Conservation (phyloP, 2,888 invertebrate species). For the Drosophila peninsularis region DNA sequence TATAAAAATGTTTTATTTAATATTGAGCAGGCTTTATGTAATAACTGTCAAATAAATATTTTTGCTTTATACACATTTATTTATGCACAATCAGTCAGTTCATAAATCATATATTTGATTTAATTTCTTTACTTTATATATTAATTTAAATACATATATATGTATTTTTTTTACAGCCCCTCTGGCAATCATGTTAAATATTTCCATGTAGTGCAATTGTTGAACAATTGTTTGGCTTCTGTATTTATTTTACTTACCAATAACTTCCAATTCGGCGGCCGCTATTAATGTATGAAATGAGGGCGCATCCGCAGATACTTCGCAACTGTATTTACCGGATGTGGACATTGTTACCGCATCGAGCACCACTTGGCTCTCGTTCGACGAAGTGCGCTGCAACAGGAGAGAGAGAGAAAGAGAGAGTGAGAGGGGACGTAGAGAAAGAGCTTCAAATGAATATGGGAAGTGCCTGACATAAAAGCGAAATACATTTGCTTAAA, state of each 20-base stretch:
- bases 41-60: no score
- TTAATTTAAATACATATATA: not conserved
- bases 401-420: not conserved
- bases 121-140: not conserved
- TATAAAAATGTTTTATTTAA: not conserved
- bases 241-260: constrained; percentile 81
- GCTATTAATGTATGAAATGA: constrained; percentile 85
- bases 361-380: constrained; percentile 84
- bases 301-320: constrained; percentile 85
- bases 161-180: not conserved
- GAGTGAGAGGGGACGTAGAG: constrained; percentile 9
- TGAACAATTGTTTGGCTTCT: constrained; percentile 10
- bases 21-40: no score
- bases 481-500: constrained; percentile 52
- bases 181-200: constrained; percentile 12
- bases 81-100: not conserved
- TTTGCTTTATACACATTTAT: not conserved
- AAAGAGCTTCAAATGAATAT: constrained; percentile 14
- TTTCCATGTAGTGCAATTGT: constrained; percentile 18
- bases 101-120: not conserved
- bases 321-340: constrained; percentile 84
- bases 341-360: constrained; percentile 81
- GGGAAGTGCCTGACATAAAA: constrained; percentile 44
- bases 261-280: constrained; percentile 84
- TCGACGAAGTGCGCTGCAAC: constrained; percentile 78